These are phyloP conservation scores for Drosophila nasuta DNA, from an alignment of 1,140 invertebrate species.

Conservation along the genomic window DNA sequence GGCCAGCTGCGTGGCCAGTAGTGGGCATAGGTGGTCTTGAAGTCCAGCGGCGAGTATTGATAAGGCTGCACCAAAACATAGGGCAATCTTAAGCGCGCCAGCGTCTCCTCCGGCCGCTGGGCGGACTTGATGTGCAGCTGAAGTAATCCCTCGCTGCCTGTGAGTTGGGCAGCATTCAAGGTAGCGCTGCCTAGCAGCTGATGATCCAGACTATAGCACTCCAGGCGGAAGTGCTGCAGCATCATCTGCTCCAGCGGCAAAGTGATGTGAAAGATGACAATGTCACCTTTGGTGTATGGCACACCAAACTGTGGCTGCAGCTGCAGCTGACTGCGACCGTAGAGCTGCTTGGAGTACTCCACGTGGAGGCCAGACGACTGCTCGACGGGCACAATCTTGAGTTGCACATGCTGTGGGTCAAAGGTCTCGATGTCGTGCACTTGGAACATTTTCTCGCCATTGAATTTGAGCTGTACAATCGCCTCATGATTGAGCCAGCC, in stretches of 20 bases:
- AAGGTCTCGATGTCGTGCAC: constrained; percentile 81
- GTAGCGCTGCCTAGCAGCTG: constrained; percentile 92
- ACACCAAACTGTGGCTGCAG: constrained; percentile 65
- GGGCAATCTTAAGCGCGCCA: constrained; percentile 89
- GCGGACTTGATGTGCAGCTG: constrained; percentile 91
- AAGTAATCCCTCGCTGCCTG: constrained; percentile 90
- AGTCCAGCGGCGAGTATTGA: constrained; percentile 89
- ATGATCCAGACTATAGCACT: constrained; percentile 62
- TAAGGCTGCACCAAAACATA: constrained; percentile 90
- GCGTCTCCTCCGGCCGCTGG: constrained; percentile 75
- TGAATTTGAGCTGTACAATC: constrained; percentile 91
- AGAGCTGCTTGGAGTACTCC: constrained; percentile 72
- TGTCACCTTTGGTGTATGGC: constrained; percentile 69
- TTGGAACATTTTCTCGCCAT: constrained; percentile 85
- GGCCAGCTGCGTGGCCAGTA: constrained; percentile 94
- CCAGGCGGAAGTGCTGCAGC: constrained; percentile 59
- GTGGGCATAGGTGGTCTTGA: constrained; percentile 92
- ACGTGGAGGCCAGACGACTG: constrained; percentile 70
- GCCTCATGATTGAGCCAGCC: constrained; percentile 93
- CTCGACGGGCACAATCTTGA: constrained; percentile 72
- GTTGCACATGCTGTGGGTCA: constrained; percentile 74
- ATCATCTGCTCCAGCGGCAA: constrained; percentile 85
- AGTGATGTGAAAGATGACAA: constrained; percentile 85
- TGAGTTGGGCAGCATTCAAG: constrained; percentile 84
- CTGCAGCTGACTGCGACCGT: constrained; percentile 69